These are phyloP conservation scores for Epinotia ramella DNA, from an alignment of 2,888 invertebrate genomes.

Conservation along the genomic window DNA sequence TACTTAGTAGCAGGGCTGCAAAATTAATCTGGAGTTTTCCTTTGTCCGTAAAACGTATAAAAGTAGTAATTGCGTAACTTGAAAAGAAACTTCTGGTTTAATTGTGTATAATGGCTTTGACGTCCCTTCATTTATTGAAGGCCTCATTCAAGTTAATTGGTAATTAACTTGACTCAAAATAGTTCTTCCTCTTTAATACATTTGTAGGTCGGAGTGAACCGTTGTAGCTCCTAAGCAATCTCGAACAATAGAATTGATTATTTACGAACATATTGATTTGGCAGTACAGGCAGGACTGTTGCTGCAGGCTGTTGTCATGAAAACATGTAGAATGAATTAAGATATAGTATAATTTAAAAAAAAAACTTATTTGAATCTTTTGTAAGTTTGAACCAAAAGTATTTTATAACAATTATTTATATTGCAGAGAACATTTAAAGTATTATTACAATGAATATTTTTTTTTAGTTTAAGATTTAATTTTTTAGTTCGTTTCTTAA, in stretches of 20 bases:
- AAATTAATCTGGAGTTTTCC: slow-evolving; percentile 28
- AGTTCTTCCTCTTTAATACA: slow-evolving; percentile 14
- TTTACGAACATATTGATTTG: not conserved
- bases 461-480: too few species aligned
- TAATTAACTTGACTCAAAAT: slow-evolving; percentile 33
- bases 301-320: too few species aligned
- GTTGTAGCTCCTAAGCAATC: not conserved
- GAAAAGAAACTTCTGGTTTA: slow-evolving; percentile 32
- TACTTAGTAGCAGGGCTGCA: slow-evolving; percentile 31
- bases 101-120: slow-evolving; percentile 38
- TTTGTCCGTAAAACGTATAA: slow-evolving; percentile 24
- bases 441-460: too few species aligned
- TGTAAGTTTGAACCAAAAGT: too few species aligned
- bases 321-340: too few species aligned
- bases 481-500: too few species aligned
- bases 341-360: too few species aligned
- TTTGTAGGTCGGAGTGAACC: not conserved
- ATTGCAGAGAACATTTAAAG: too few species aligned
- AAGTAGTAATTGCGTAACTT: slow-evolving; percentile 38
- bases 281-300: not conserved
- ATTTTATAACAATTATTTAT: too few species aligned
- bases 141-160: slow-evolving; percentile 35
- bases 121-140: slow-evolving; percentile 32
- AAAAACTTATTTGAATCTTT: too few species aligned
- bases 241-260: not conserved